Conservation (phyloP, 1,140 invertebrate species). For the Helicoverpa zea region DNA sequence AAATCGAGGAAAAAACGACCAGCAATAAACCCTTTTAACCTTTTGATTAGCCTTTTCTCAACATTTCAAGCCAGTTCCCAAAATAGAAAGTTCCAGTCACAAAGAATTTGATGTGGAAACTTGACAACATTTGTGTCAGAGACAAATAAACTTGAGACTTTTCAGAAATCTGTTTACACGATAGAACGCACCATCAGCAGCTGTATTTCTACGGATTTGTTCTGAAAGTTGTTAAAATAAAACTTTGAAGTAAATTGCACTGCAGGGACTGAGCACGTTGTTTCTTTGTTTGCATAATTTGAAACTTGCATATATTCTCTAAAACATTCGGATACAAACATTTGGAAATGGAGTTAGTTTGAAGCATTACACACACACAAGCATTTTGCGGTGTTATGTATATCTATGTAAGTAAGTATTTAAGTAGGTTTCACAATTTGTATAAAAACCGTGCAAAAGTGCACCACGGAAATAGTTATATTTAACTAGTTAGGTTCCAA, state of each 20-base stretch:
- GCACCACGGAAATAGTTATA: too few relatives aligned
- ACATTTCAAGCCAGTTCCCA: background rate
- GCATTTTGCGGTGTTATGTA: too few relatives aligned
- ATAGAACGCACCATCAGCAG: background rate
- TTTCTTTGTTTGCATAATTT: too few relatives aligned
- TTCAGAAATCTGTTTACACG: constrained; percentile 21
- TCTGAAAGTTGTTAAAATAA: background rate
- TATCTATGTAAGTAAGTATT: too few relatives aligned
- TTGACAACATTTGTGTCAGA: constrained; percentile 1
- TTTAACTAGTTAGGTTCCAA: too few relatives aligned
- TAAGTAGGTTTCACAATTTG: too few relatives aligned
- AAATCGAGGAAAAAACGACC: background rate
- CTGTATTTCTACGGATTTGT: constrained; percentile 2
- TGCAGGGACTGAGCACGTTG: too few relatives aligned
- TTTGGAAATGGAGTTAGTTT: too few relatives aligned
- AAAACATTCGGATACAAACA: too few relatives aligned
- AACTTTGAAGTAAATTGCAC: background rate
- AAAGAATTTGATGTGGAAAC: background rate
- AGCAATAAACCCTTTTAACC: background rate
- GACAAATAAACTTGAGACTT: constrained; percentile 28
- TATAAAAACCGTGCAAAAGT: too few relatives aligned
- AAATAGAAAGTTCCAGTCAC: background rate
- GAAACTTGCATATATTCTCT: too few relatives aligned
- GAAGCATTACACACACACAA: too few relatives aligned
- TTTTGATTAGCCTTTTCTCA: background rate